Evolutionary conservation across 2,888 invertebrate genomes (phyloP), one percentile per base, ranked within the genome.

Genomic region (Xestia c-nigrum): DNA sequence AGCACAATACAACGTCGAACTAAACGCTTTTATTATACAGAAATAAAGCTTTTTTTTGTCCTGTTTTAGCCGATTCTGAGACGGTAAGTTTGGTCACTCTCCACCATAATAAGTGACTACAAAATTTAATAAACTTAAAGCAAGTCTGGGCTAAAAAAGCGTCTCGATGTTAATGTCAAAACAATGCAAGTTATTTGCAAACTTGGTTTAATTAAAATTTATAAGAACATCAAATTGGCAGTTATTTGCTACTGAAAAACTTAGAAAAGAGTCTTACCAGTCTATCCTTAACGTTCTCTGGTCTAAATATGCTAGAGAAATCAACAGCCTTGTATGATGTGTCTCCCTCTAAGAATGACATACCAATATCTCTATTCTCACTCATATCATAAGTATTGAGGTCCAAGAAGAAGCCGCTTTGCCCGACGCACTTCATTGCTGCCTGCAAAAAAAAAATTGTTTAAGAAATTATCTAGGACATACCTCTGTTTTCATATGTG

Each of bases 291-390:
- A 61, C 19, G 70, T 87, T 86, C 57, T 92, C 85, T 0, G 88
- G 84, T 69, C 65, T 89, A 52, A 93, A 94, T 72, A 94, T 88
- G 47, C 78, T 89, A 0, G 86, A 80, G 0, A 93, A 64, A n/a
- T 89, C 79, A 0, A 89, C 76, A 14, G 87, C 83, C 0, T 69
- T 66, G 59, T 93, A 93, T 38, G 84, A 84, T 63, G 47, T 86
- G 0, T 81, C 85, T 7, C n/a, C n/a, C 0, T 5, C 1, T 9
- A 93, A 50, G 63, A 80, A 92, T 1, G 9, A 38, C 92, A 93
- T 93, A 0, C 89, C 90, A 61, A 93, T 85, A 0, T 84, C 61
- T 24, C 70, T 78, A 61, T 93, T 90, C 5, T 89, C 85, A 0
- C 24, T 74, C 87, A 90, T 90, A 50, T 93, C 93, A 16, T 86